Percentiles rank a stretch among this genome's conserved stretches.
phyloP scores from a whole-genome alignment of 2,113 vertebrate species.

The Plecturocebus donacophilus region DNA sequence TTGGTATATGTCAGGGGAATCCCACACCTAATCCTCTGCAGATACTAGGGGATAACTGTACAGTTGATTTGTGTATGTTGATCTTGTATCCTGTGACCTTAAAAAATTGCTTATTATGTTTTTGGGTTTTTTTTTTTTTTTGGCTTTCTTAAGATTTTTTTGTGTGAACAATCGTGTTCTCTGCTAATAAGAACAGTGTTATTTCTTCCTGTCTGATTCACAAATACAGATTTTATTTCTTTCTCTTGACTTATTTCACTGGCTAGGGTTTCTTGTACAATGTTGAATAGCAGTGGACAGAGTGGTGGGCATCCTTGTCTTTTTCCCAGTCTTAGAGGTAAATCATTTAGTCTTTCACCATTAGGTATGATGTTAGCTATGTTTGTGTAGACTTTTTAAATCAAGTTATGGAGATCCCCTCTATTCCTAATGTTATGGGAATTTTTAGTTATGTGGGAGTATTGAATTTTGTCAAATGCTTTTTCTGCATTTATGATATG shows the following conservation, averaged over 20 bases:
- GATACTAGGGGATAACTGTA: not conserved
- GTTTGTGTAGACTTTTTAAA: not conserved
- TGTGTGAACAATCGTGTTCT: not conserved
- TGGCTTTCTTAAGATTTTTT: not conserved
- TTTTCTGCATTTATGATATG: not conserved
- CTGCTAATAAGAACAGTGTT: not conserved
- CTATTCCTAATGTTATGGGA: not conserved
- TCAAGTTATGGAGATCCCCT: not conserved
- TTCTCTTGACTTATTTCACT: not conserved
- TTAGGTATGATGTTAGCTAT: not conserved
- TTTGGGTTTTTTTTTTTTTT: not conserved
- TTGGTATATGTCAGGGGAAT: not conserved
- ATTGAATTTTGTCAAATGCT: not conserved
- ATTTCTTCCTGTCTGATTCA: not conserved
- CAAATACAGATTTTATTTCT: not conserved
- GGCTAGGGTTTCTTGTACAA: not conserved
- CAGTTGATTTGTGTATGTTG: not conserved
- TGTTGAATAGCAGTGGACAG: no score
- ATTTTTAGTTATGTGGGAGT: not conserved
- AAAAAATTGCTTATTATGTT: not conserved
- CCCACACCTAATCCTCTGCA: not conserved
- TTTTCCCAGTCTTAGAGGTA: not conserved
- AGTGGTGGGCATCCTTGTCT: not conserved
- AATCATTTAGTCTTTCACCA: not conserved
- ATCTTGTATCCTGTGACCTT: not conserved